Conservation (phyloP, 2,797 vertebrate species). For the Lacerta agilis region DNA sequence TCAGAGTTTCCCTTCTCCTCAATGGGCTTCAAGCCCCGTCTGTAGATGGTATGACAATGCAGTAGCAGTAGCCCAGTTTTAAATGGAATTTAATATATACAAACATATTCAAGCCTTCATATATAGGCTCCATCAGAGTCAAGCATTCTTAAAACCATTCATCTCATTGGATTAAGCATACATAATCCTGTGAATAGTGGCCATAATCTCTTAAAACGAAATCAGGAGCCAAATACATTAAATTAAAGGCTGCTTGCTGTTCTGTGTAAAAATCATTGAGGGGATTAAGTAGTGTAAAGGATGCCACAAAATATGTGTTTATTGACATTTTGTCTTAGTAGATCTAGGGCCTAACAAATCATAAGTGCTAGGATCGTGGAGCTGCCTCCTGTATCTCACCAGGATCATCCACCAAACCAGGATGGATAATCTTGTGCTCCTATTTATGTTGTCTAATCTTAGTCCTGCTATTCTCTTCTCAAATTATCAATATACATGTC, state of each 20-base stretch:
- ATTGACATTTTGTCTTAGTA: background rate
- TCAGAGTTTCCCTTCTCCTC: too few relatives aligned
- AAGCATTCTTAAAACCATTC: background rate
- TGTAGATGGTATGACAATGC: too few relatives aligned
- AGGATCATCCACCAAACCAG: background rate
- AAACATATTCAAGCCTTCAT: background rate
- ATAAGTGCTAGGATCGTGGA: background rate
- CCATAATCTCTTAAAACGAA: constrained; percentile 11
- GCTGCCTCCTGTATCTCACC: background rate
- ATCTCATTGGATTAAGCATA: constrained; percentile 10
- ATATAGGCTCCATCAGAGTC: background rate
- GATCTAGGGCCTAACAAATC: background rate
- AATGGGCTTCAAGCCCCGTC: too few relatives aligned
- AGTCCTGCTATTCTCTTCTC: background rate
- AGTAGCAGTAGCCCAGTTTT: background rate
- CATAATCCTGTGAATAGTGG: background rate
- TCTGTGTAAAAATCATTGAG: background rate
- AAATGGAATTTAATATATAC: background rate
- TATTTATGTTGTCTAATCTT: background rate
- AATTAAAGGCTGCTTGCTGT: background rate
- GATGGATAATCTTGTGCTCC: background rate
- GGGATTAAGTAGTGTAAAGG: background rate
- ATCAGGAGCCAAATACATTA: background rate
- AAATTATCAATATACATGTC: background rate
- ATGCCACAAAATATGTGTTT: background rate